A percentile compares a stretch with the other conserved stretches of the same genome.
These are phyloP conservation scores for Brachymystax lenok DNA, from an alignment of 2,797 vertebrate species.

Conservation along the genomic window DNA sequence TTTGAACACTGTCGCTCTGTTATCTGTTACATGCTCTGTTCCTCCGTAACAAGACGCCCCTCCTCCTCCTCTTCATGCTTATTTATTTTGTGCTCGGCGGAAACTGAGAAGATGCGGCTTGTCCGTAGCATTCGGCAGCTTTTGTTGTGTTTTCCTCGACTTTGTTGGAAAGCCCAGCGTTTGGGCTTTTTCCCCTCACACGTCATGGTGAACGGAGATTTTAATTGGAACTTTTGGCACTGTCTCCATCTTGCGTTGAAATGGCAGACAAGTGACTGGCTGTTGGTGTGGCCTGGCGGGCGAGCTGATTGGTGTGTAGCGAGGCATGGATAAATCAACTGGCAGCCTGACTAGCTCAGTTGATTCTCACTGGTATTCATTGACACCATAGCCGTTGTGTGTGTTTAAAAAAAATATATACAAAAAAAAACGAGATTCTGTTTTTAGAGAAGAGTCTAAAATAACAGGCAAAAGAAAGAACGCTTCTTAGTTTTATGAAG, in stretches of 20 bases:
- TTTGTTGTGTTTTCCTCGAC: slow-evolving; percentile 67
- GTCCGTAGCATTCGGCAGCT: slow-evolving; percentile 73
- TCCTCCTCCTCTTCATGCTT: slow-evolving; percentile 34
- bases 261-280: slow-evolving; percentile 74
- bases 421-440: slow-evolving; percentile 41
- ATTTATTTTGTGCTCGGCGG: slow-evolving; percentile 65
- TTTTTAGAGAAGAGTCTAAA: slow-evolving; percentile 50
- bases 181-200: slow-evolving; percentile 48
- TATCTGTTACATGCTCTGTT: slow-evolving; percentile 79
- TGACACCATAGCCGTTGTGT: slow-evolving; percentile 57
- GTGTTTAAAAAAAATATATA: slow-evolving; percentile 24
- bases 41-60: slow-evolving; percentile 75
- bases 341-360: slow-evolving; percentile 74
- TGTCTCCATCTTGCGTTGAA: slow-evolving; percentile 80
- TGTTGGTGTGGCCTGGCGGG: slow-evolving; percentile 55
- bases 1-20: slow-evolving; percentile 77
- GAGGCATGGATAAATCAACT: slow-evolving; percentile 76
- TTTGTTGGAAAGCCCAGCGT: slow-evolving; percentile 62
- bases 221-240: slow-evolving; percentile 80
- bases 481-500: slow-evolving; percentile 60
- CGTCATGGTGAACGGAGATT: slow-evolving; percentile 74
- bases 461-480: slow-evolving; percentile 59
- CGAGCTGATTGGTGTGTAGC: slow-evolving; percentile 74
- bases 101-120: slow-evolving; percentile 71
- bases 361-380: slow-evolving; percentile 71